Evolutionary conservation across 53 echinoderm and acorn worm genomes (phyloP), one percentile per base, ranked within the genome.

Genomic region (Apostichopus leukothele): DNA sequence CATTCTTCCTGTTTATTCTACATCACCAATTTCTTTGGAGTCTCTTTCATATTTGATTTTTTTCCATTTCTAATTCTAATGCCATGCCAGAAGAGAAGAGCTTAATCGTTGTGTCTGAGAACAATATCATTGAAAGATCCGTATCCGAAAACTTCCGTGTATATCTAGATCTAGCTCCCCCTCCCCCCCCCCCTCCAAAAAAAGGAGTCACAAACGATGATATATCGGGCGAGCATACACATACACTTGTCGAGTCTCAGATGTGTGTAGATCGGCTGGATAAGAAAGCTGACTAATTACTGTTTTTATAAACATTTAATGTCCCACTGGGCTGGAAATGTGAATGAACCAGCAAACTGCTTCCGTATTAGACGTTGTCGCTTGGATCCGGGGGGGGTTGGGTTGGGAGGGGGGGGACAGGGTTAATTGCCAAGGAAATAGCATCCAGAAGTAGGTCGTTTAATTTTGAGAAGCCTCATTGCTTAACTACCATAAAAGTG

Each of bases 231-330:
- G 39, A 39, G 7, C 10, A 57, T 57, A 57, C 10, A 57, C 10
- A 57, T 57, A 57, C 57, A 57, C 57, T 57, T 10, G 57, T 57
- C 10, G 57, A 57, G 10, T 9, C 57, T 57, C 8, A 7, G 10
- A 10, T 7, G 10, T 57, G 71, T 71, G 71, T 71, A 71, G 18
- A 18, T n/a, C 71, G 6, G 20, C 71, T 71, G 20, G 81, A 81
- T 22, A 19, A 54, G 81, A 81, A 54, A 81, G 21, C 59, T 81
- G 60, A 81, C 81, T 81, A 81, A 81, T 81, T 59, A 81, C 81
- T 81, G 81, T 81, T 81, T 81, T 81, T 81, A 81, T 81, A 59
- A 59, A 81, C 81, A 81, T 81, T 81, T 81, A 81, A 81, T 81
- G 18, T 59, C 81, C 81, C 59, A 59, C 60, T 21, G 81, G 60